phyloP scores from a whole-genome alignment of 2,888 invertebrate species.

The Leptinotarsa tumamoca region DNA sequence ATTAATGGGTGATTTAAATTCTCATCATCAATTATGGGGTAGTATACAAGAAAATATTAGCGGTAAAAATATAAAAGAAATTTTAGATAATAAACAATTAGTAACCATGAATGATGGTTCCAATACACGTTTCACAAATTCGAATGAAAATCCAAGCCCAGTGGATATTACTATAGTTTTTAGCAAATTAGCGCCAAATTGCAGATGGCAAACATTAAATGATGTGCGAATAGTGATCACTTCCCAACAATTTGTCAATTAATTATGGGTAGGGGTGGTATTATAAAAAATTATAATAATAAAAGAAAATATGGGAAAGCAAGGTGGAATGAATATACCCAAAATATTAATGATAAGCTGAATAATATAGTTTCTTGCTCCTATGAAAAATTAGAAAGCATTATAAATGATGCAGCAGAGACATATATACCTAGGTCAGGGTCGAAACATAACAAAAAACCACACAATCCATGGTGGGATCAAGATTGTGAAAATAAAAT shows the following conservation, averaged over 20 bases:
- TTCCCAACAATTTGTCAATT: neutral
- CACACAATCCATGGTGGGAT: neutral
- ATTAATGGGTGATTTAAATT: conserved; percentile 17
- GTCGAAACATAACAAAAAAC: neutral
- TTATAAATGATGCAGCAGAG: neutral
- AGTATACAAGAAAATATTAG: neutral
- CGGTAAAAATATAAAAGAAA: neutral
- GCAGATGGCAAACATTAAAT: neutral
- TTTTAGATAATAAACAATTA: neutral
- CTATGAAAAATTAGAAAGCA: neutral
- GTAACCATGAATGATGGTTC: conserved; percentile 15
- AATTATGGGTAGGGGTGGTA: neutral
- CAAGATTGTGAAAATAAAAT: neutral
- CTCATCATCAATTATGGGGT: conserved; percentile 21
- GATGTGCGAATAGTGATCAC: neutral
- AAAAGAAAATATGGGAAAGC: conserved; percentile 5
- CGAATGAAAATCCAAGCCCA: conserved; percentile 1
- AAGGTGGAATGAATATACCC: neutral
- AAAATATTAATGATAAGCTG: neutral
- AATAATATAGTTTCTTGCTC: neutral
- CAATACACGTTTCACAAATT: conserved; percentile 15
- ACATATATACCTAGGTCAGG: neutral
- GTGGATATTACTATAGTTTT: conserved; percentile 14
- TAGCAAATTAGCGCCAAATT: neutral
- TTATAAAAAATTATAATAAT: neutral